Percentiles rank a stretch among this genome's conserved stretches.
These are phyloP conservation scores for Pyrgilauda ruficollis DNA, from an alignment of 2,113 vertebrate species.

Conservation along the genomic window DNA sequence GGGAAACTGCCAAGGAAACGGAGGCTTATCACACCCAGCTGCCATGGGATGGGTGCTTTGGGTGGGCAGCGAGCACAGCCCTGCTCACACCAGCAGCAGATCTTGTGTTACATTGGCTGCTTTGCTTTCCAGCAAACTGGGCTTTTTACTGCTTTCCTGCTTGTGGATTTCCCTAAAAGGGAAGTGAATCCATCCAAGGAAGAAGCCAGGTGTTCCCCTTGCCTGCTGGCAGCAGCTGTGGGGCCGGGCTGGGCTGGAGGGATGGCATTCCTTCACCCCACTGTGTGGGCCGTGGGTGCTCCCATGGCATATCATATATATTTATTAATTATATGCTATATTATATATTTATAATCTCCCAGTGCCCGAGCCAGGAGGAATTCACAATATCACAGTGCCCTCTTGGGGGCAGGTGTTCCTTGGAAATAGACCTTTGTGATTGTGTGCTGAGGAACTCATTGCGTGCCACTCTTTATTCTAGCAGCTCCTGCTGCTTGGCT, in stretches of 20 bases:
- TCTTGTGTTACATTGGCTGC: background rate
- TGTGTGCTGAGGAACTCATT: background rate
- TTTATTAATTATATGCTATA: background rate
- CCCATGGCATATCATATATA: background rate
- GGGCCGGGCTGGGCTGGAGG: background rate
- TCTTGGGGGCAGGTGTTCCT: slow-evolving; percentile 42
- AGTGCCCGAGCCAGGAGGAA: background rate
- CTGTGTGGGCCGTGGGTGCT: accelerated
- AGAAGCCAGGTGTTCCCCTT: background rate
- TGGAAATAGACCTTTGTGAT: background rate
- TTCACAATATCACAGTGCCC: slow-evolving; percentile 19
- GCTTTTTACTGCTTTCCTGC: background rate
- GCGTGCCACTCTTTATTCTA: accelerated
- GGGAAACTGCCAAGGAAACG: background rate
- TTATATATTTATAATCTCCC: background rate
- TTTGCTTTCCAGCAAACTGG: background rate
- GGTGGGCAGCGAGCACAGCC: background rate
- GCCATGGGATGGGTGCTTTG: accelerated
- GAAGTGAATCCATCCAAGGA: background rate
- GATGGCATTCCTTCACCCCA: accelerated
- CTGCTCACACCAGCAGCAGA: background rate
- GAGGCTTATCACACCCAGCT: background rate
- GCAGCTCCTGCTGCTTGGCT: background rate
- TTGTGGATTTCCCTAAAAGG: background rate
- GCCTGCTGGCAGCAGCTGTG: background rate